phyloP scores from a whole-genome alignment of 2,888 invertebrate genomes.

The Chrysolina haemoptera region DNA sequence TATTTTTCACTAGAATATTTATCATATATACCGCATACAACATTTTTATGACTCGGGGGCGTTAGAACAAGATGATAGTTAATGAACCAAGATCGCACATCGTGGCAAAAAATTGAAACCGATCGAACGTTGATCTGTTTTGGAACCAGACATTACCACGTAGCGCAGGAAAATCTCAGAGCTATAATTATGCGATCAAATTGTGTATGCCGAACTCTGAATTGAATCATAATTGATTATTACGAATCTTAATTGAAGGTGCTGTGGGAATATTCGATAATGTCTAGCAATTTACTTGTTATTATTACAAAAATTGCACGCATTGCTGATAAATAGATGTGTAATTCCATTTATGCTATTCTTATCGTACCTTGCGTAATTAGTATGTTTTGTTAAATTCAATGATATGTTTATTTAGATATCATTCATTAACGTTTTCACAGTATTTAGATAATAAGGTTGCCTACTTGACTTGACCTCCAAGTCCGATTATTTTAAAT shows the following conservation, averaged over 20 bases:
- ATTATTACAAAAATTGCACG: neutral
- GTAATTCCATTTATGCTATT: too few species aligned
- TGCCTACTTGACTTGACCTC: too few species aligned
- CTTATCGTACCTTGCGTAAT: too few species aligned
- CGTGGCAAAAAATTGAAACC: neutral
- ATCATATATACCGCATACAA: conserved; percentile 8
- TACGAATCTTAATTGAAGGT: neutral
- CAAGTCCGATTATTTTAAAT: too few species aligned
- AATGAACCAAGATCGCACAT: conserved; percentile 1
- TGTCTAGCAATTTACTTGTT: neutral
- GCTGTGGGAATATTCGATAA: neutral
- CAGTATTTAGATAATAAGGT: too few species aligned
- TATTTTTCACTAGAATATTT: conserved; percentile 51
- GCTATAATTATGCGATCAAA: conserved; percentile 1
- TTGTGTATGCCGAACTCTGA: neutral
- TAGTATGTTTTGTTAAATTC: too few species aligned
- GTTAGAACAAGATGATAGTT: neutral
- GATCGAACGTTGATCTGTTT: neutral
- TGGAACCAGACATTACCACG: neutral
- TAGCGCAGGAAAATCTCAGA: neutral
- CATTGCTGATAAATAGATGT: neutral
- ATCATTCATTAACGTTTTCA: too few species aligned
- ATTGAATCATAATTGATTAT: conserved; percentile 6
- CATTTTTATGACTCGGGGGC: conserved; percentile 7
- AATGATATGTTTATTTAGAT: too few species aligned